Base-by-base conservation (phyloP, 2,113 vertebrate species). In the Thalassarche chlororhynchos region DNA sequence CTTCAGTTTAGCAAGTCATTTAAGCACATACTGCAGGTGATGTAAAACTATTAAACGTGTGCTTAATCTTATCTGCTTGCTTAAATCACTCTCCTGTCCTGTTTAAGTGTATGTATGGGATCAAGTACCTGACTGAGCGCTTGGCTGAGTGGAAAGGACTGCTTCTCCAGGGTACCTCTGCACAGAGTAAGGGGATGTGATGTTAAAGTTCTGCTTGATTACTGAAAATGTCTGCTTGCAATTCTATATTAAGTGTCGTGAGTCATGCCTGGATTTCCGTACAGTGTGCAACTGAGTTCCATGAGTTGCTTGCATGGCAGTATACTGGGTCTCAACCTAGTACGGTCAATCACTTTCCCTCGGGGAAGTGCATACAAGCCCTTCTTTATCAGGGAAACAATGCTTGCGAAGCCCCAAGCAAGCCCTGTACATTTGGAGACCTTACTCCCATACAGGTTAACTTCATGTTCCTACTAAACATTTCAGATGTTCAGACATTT, bases 291-390 rank as follows among this genome's bases (percentile, higher is more conserved):
- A 19, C 14, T 2, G 19, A n/a, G n/a, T 26, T n/a, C 14, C 24
- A 13, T 2, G 47, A 65, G n/a, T 14, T 60, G 65, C 66, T 85
- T 40, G 12, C 57, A 6, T 3, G 15, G 38, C 47, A 52, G 26
- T 3, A 38, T 26, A 1, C 38, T 17, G 52, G 32, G 19, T 60
- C 52, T 72, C 79, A 65, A 3, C 61, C n/a, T 19, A 11, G 8
- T 5, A 1, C 3, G 14, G 38, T 79, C 65, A 93, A 55, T 68
- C 61, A 38, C 66, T 14, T 58, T 71, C 32, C 23, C 44, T 20
- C 6, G 0, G 4, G 52, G 24, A 71, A 84, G 60, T 1, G 18
- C 0, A 0, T 7, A 11, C 16, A 12, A 76, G 42, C 38, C 40
- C 46, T 54, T 38, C 61, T 38, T 64, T 32, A 14, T 18, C 42